These are phyloP conservation scores for Anthopleura xanthogrammica DNA, from an alignment of 92 coral and sea anemone genomes.

Conservation along the genomic window DNA sequence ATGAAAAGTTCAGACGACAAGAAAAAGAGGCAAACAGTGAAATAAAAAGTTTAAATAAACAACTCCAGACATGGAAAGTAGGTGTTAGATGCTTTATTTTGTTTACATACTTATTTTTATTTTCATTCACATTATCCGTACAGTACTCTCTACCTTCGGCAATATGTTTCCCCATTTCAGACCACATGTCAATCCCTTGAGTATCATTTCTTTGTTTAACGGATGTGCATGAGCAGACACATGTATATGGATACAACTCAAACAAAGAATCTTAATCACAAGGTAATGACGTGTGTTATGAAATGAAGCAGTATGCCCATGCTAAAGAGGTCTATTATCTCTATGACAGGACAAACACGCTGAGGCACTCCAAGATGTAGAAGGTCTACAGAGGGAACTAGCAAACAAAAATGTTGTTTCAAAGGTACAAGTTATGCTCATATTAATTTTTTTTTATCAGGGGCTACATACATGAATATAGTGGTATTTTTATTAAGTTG, in stretches of 20 bases:
- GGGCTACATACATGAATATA: no score
- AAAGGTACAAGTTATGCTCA: constrained; percentile 16
- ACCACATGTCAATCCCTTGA: no score
- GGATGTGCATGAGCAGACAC: no score
- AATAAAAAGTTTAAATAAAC: constrained; percentile 14
- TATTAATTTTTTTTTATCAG: no score
- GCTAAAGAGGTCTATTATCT: not conserved
- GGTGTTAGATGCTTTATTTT: not conserved
- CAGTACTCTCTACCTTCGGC: no score
- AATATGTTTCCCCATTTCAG: no score
- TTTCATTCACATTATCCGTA: not conserved
- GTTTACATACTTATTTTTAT: not conserved
- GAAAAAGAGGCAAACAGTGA: constrained; percentile 12
- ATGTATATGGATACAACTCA: no score
- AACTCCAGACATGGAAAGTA: constrained; percentile 37
- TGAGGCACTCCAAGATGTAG: constrained; percentile 22
- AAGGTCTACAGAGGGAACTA: constrained; percentile 35
- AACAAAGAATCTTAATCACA: no score
- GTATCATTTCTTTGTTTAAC: no score
- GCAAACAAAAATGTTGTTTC: constrained; percentile 25
- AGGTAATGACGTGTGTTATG: no score
- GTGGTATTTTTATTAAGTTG: no score
- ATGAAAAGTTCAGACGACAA: constrained; percentile 24
- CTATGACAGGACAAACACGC: constrained; percentile 27
- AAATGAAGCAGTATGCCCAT: no score